These are phyloP conservation scores for Neoascia interrupta DNA, from an alignment of 2,888 invertebrate genomes.

Conservation along the genomic window DNA sequence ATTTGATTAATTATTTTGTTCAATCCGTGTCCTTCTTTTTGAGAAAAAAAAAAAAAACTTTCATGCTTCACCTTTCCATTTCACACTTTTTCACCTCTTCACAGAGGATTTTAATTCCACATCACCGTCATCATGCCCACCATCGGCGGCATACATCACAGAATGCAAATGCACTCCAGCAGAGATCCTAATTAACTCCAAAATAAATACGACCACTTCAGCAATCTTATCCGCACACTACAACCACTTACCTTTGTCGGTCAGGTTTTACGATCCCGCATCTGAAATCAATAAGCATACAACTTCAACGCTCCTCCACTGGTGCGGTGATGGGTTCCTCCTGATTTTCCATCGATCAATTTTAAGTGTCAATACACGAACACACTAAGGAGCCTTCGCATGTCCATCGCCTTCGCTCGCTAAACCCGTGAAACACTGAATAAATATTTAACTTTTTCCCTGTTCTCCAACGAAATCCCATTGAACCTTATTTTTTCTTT, in stretches of 20 bases:
- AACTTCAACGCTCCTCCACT: conserved; percentile 3
- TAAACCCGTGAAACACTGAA: conserved; percentile 29
- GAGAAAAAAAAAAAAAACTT: too few relatives aligned
- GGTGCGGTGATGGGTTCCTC: background rate
- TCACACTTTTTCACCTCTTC: conserved; percentile 9
- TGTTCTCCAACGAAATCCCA: conserved; percentile 14
- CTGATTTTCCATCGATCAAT: conserved; percentile 19
- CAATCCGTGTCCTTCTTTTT: too few relatives aligned
- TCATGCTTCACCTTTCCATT: conserved; percentile 10
- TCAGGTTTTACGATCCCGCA: conserved; percentile 23
- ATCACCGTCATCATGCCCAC: background rate
- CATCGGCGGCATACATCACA: conserved; percentile 18
- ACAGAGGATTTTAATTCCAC: background rate
- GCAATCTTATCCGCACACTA: conserved; percentile 17
- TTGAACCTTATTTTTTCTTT: background rate
- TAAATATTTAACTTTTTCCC: conserved; percentile 50
- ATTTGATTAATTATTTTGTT: too few relatives aligned
- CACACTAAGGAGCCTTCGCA: conserved; percentile 1
- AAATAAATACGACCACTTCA: conserved; percentile 26
- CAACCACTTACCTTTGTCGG: conserved; percentile 29
- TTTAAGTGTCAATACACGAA: conserved; percentile 53
- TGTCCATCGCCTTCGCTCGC: conserved; percentile 19
- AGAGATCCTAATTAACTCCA: conserved; percentile 44
- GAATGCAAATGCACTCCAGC: conserved; percentile 20
- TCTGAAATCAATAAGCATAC: conserved; percentile 53